A percentile compares a stretch with the other conserved stretches of the same genome.
phyloP scores from a whole-genome alignment of 2,888 invertebrate species.

The Cyrtodaria siliqua region DNA sequence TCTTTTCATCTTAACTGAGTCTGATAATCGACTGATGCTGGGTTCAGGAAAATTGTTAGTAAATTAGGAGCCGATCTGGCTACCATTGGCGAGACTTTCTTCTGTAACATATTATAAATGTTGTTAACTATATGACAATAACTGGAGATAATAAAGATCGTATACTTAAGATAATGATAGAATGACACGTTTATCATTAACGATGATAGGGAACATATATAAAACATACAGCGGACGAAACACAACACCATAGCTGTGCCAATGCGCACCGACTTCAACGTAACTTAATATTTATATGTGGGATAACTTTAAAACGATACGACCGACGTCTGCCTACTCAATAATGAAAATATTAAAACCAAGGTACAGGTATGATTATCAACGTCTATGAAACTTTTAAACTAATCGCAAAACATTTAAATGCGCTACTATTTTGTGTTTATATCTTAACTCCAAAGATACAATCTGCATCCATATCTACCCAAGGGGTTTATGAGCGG shows the following conservation, averaged over 20 bases:
- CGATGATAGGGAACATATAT: not conserved
- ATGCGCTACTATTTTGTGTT: too few relatives aligned
- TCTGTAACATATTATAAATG: conserved; percentile 18
- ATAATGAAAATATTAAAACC: conserved; percentile 20
- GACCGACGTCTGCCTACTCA: not conserved
- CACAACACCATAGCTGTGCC: conserved; percentile 12
- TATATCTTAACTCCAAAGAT: too few relatives aligned
- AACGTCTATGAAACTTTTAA: not conserved
- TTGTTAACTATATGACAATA: conserved; percentile 25
- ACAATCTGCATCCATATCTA: too few relatives aligned
- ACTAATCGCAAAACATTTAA: too few relatives aligned
- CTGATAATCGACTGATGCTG: too few relatives aligned
- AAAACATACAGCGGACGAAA: conserved; percentile 20
- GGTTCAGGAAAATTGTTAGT: too few relatives aligned
- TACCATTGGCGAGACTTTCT: conserved; percentile 6
- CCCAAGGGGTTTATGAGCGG: too few relatives aligned
- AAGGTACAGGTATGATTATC: conserved; percentile 7
- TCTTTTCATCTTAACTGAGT: too few relatives aligned
- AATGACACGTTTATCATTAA: conserved; percentile 24
- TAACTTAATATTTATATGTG: conserved; percentile 24
- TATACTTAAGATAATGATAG: conserved; percentile 12
- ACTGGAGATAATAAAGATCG: conserved; percentile 7
- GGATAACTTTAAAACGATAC: conserved; percentile 22
- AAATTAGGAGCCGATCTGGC: conserved; percentile 9
- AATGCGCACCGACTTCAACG: conserved; percentile 14